Evolutionary conservation across 2,113 vertebrate genomes (phyloP), one percentile per base, ranked within the genome.

Genomic region (Osmerus mordax): DNA sequence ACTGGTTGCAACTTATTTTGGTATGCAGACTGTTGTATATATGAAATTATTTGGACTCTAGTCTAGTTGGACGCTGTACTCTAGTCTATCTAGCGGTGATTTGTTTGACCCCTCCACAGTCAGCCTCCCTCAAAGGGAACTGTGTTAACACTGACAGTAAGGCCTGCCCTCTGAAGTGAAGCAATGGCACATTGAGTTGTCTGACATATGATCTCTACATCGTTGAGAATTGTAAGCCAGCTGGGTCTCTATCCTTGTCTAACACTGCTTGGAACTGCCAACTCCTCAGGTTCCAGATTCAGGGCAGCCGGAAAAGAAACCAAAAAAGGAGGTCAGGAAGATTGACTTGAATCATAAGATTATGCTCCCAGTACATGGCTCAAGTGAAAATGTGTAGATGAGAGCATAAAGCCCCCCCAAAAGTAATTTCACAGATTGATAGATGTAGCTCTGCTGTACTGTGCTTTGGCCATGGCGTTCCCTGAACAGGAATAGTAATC

Each of bases 371-470:
- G 55, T 41, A 83, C 73, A 47, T 73, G 75, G 63, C 75, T 76
- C 63, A 0, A 74, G 72, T 76, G 75, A 79, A 73, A 83, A 82
- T 80, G 81, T 83, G 69, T 79, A 79, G 82, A 84, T 81, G 78
- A 86, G 80, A 78, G 75, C 76, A 71, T 68, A 84, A 81, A 78
- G 79, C 84, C 83, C 58, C 58, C 64, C 32, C 78, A 72, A 55
- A 76, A 88, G 88, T 84, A 58, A 87, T 86, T 87, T 82, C 65
- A 59, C 76, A 86, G 80, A 89, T 87, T 89, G 83, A 65, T 82
- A 71, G 18, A 79, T 72, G 62, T 53, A 75, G 69, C 28, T 25
- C 29, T 53, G 76, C 47, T 58, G n/a, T 28, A 60, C 36, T 28
- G n/a, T 13, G 12, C 60, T 56, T 67, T 8, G 61, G 65, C 19